phyloP scores from a whole-genome alignment of 2,113 vertebrate species.

The Pluvialis apricaria region DNA sequence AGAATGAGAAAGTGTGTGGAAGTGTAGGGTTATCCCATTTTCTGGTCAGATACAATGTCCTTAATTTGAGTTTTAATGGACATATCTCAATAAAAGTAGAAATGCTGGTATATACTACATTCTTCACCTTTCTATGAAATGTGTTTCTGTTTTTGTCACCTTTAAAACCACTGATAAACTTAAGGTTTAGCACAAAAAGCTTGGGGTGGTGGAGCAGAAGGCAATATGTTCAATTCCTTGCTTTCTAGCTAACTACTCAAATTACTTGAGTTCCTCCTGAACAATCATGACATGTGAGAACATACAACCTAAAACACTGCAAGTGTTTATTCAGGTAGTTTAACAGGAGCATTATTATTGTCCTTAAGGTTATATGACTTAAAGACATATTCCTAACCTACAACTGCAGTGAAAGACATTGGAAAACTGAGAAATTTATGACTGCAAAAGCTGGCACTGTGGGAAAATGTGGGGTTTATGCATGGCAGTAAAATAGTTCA shows the following conservation, averaged over 20 bases:
- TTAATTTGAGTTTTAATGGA: not conserved
- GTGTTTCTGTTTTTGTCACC: not conserved
- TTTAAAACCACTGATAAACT: not conserved
- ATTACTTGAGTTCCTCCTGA: not conserved
- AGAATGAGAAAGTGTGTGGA: not conserved
- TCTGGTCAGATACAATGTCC: not conserved
- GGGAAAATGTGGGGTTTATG: not conserved
- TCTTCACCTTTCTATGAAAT: not conserved
- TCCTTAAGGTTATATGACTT: not conserved
- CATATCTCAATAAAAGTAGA: not conserved
- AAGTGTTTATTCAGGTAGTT: not conserved
- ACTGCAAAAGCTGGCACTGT: not conserved
- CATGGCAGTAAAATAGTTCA: not conserved
- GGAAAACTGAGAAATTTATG: not conserved
- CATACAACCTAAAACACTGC: not conserved
- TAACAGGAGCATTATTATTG: not conserved
- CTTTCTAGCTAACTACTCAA: not conserved
- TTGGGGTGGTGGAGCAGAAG: not conserved
- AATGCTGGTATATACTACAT: not conserved
- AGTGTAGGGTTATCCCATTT: not conserved
- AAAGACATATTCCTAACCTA: not conserved
- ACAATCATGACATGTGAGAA: not conserved
- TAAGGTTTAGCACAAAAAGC: not conserved
- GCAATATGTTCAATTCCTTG: not conserved
- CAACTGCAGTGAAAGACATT: not conserved